Evolutionary conservation across 2,888 invertebrate genomes (phyloP), one percentile per base, ranked within the genome.

Genomic region (Latrodectus hesperus): DNA sequence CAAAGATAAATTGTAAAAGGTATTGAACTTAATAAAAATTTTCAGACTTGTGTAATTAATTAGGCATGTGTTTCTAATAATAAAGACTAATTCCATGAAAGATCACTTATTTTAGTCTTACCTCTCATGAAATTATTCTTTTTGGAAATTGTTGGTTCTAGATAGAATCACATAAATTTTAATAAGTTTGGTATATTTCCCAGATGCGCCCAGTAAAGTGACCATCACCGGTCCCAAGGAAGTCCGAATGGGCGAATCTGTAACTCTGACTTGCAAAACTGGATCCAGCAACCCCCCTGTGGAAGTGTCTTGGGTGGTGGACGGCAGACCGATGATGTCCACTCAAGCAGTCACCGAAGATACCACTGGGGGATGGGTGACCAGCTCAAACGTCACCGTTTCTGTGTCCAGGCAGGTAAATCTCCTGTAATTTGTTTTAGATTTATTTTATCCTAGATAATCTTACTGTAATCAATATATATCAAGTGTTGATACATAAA

Each of bases 251-350:
- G 90, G 82, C 89, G 91, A 49, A 89, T 90, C 60, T 90, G 91
- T 98, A 14, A 96, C 96, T n/a, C 93, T 98, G 89, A 96, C 95
- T 80, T 99, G 99, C 93, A 94, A 94, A 74, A 97, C 98, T 0
- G 96, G 96, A 17, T 96, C 97, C 87, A 97, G 97, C 81, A 98
- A 94, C 90, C 94, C 94, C 5, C 91, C 92, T 0, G 92, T 93
- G 5, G 91, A 91, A 52, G 91, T 93, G 71, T 92, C 92, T 8
- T 93, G 93, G 93, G 91, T 93, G 71, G 91, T 93, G 12, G 92
- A 92, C 86, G 93, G 93, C 0, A 91, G 90, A 89, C 82, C 91
- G 12, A 79, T 87, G 83, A 87, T 87, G 86, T 87, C 89, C 22
- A 87, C 89, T 11, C 90, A 89, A 53, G 86, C 88, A 22, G 89